Conservation (phyloP, 2,797 vertebrate species). For the Oreochromis mossambicus region DNA sequence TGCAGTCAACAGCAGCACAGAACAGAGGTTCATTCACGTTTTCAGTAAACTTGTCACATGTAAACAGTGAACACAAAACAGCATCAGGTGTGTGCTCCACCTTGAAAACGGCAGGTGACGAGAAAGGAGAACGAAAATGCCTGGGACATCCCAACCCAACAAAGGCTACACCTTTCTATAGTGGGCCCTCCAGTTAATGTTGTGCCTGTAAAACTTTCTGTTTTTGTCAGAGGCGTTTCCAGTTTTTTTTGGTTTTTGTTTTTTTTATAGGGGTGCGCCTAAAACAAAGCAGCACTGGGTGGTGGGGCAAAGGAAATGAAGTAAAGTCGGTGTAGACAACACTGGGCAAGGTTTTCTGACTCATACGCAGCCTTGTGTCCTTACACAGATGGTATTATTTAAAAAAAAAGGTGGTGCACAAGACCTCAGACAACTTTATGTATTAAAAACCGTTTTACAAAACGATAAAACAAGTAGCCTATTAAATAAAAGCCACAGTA, state of each 20-base stretch:
- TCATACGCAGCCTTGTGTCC: background rate
- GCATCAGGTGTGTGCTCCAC: background rate
- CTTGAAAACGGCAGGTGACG: background rate
- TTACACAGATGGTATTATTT: background rate
- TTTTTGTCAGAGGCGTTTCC: background rate
- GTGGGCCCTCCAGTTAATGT: background rate
- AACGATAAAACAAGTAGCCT: background rate
- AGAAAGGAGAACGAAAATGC: background rate
- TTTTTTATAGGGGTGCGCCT: background rate
- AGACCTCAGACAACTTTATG: background rate
- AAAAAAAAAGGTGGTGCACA: fast-evolving
- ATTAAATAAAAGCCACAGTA: background rate
- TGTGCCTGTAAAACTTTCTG: background rate
- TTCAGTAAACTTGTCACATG: background rate
- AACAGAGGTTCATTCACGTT: background rate
- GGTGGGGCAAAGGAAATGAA: background rate
- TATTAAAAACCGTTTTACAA: fast-evolving
- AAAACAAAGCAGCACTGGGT: background rate
- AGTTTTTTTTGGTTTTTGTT: background rate
- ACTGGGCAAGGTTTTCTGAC: background rate
- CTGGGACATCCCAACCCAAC: background rate
- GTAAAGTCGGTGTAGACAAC: background rate
- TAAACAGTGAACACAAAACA: background rate
- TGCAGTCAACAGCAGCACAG: background rate
- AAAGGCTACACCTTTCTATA: background rate